Conservation (phyloP, 2,113 vertebrate genomes). For the Laterallus jamaicensis region DNA sequence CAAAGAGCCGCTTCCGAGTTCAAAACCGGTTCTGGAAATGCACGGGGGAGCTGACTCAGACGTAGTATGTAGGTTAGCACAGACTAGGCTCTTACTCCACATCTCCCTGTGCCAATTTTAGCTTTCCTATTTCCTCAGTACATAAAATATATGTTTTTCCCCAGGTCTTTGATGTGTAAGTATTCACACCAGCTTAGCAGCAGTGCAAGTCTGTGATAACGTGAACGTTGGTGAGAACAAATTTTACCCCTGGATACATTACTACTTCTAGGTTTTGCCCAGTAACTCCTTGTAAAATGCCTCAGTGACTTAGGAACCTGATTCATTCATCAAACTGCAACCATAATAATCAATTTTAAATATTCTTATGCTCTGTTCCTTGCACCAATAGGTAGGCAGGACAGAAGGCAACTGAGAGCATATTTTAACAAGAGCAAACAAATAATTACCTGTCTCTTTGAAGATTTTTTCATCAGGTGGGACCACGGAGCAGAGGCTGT, state of each 20-base stretch:
- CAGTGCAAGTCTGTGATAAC: not conserved
- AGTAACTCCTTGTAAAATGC: not conserved
- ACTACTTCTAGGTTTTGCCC: not conserved
- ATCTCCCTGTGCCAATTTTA: not conserved
- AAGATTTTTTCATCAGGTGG: slow-evolving; percentile 92
- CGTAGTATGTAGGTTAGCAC: not conserved
- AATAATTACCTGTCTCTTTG: slow-evolving; percentile 88
- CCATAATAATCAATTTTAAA: not conserved
- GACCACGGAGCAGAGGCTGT: slow-evolving; percentile 93
- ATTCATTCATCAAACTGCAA: not conserved
- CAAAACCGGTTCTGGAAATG: slow-evolving; percentile 27
- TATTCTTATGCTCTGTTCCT: not conserved
- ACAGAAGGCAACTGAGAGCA: not conserved
- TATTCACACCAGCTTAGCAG: not conserved
- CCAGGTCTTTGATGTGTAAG: not conserved
- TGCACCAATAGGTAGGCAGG: not conserved
- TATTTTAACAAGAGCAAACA: not conserved
- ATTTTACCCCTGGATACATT: not conserved
- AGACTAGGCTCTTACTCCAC: not conserved
- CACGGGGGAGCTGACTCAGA: not conserved
- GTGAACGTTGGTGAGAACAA: not conserved
- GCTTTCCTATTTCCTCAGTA: not conserved
- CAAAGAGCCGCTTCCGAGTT: not conserved
- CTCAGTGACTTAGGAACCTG: not conserved
- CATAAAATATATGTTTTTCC: not conserved